Base-by-base conservation (phyloP, 1,140 invertebrate genomes). In the Aethina tumida region DNA sequence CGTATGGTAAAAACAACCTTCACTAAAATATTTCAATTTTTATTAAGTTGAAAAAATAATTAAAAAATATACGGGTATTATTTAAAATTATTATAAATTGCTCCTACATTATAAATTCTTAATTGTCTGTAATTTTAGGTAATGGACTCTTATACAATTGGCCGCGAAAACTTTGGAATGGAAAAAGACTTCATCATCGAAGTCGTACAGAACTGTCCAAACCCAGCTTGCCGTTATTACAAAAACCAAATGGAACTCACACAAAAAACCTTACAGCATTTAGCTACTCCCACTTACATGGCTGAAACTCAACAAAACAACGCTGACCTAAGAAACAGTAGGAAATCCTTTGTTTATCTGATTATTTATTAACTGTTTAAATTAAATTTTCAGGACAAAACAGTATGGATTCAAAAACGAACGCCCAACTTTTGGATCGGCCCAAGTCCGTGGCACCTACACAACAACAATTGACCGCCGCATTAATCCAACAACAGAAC, bases 151-250 rank as follows among this genome's bases (percentile, higher is more conserved):
- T 88, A 87, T 47, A 87, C 84, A 32, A 85, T 87, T 55, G 84
- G 84, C 1, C 64, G 82, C 25, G 84, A 88, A 56, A 81, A 82
- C 58, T 87, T 87, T 66, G 84, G 84, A 15, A 87, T 88, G 83
- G 84, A 88, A 59, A 86, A 87, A 58, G 84, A 87, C 56, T 88
- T 88, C 52, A 87, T 88, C 24, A 72, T 86, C 36, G 83, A 88
- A 63, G 83, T 88, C 19, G 81, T 88, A 7, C 82, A 87, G 58
- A 86, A 85, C 44, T 88, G 84, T 53, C 84, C 83, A 0, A 86
- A 85, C 64, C 81, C 81, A 16, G 81, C 82, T 18, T 88, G 84
- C 52, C 74, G 83, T 14, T 88, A 83, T 56, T 86, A 86, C 53
- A 88, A 88, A 58, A 86, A 78, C 61, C 83, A 88, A 55, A 64